Base-by-base conservation (phyloP, 2,888 invertebrate species). In the Hoplodrina blanda region DNA sequence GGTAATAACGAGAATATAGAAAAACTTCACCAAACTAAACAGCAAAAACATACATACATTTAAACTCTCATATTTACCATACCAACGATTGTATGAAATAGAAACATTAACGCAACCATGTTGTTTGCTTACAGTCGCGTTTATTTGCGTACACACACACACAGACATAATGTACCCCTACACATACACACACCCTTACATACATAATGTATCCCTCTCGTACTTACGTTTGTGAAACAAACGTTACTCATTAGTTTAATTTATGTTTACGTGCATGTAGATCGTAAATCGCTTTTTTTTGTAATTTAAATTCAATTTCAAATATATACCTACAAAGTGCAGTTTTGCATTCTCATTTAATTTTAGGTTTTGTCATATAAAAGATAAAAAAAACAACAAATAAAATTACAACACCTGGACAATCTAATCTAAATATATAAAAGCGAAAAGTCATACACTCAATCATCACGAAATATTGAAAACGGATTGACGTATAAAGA, bases 101-200 rank as follows among this genome's bases (percentile, higher is more conserved):
- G 77, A 84, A 85, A 85, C 81, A 87, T 87, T 86, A 81, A 72
- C 84, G 69, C 61, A 66, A 76, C 72, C 62, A 65, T 69, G 73
- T 54, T 73, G 76, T 78, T 80, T 86, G 82, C 84, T 81, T 55
- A 60, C 62, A 62, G 25, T 54, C 73, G 62, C 62, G 72, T 76
- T 55, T 82, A 80, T 86, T 85, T 82, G 76, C 68, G 52, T 62
- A 67, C 65, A 60, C 59, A 60, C 19, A 37, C 63, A 62, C 53
- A 62, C n/a, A 59, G 13, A 19, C 0, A 25, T 13, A 57, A 52
- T 20, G 6, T 61, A 19, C 44, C 41, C n/a, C 50, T 13, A n/a
- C n/a, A n/a, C n/a, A n/a, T 62, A 67, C 65, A 60, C 59, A 60
- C 19, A 37, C 63, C 61, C 53, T n/a, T n/a, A 62, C n/a, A 59